phyloP scores from a whole-genome alignment of 2,888 invertebrate genomes.

The Deilephila elpenor region DNA sequence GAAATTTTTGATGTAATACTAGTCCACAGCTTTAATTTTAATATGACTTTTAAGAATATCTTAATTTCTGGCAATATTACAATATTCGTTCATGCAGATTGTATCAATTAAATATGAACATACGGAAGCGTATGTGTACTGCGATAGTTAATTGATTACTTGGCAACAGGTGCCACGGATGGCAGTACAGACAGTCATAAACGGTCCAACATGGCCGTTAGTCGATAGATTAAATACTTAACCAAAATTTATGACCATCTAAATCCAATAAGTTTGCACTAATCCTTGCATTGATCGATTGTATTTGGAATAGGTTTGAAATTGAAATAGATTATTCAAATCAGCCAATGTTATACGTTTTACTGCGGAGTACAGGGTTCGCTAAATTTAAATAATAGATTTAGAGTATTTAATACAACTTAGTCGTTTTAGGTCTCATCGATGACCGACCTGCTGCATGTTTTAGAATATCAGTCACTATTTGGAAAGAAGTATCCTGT shows the following conservation, averaged over 20 bases:
- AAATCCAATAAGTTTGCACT: background rate
- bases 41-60: background rate
- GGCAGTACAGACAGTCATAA: slow-evolving; percentile 9
- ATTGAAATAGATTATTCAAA: background rate
- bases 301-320: background rate
- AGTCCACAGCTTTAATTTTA: no score
- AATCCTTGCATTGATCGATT: background rate
- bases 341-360: no score
- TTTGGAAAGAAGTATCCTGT: no score
- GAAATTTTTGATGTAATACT: no score
- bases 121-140: background rate
- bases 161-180: slow-evolving; percentile 18
- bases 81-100: background rate
- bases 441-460: no score
- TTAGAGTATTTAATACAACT: background rate
- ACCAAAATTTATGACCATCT: slow-evolving; percentile 1
- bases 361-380: no score
- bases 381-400: no score
- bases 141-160: slow-evolving; percentile 21
- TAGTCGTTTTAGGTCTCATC: no score
- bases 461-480: no score
- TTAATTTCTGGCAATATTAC: background rate
- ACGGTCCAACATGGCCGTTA: background rate
- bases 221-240: slow-evolving; percentile 19
- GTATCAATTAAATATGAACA: slow-evolving; percentile 17